Conservation (phyloP, 2,888 invertebrate species). For the Drosophila falleni region DNA sequence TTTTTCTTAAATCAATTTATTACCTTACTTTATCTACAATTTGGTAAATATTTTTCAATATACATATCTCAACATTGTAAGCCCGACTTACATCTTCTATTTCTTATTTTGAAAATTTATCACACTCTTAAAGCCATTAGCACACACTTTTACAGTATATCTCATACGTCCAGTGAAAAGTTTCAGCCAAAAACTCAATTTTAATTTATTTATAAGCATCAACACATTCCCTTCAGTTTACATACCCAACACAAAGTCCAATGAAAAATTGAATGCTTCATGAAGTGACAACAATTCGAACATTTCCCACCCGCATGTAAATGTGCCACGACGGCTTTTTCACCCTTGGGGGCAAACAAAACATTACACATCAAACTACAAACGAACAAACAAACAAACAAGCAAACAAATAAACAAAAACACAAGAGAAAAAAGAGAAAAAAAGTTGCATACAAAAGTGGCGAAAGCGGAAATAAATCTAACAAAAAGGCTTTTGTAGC, state of each 20-base stretch:
- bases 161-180: conserved; percentile 14
- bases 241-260: conserved; percentile 32
- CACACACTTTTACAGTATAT: background rate
- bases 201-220: conserved; percentile 64
- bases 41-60: conserved; percentile 5
- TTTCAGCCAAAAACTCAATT: conserved; percentile 39
- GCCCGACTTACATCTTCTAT: background rate
- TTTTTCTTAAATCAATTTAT: background rate
- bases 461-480: conserved; percentile 75
- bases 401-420: conserved; percentile 34
- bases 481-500: conserved; percentile 75
- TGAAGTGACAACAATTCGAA: conserved; percentile 58
- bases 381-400: conserved; percentile 48
- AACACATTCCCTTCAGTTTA: conserved; percentile 34
- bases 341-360: conserved; percentile 20
- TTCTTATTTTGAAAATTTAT: conserved; percentile 1
- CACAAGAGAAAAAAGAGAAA: conserved; percentile 17
- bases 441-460: conserved; percentile 71
- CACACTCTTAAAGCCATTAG: too few relatives aligned
- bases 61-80: conserved; percentile 5
- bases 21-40: background rate
- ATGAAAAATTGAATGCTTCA: conserved; percentile 65
- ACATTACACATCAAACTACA: conserved; percentile 56
- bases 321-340: conserved; percentile 26
- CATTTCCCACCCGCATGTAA: conserved; percentile 36